Conservation (phyloP, 2,113 vertebrate genomes). For the Monopterus albus region DNA sequence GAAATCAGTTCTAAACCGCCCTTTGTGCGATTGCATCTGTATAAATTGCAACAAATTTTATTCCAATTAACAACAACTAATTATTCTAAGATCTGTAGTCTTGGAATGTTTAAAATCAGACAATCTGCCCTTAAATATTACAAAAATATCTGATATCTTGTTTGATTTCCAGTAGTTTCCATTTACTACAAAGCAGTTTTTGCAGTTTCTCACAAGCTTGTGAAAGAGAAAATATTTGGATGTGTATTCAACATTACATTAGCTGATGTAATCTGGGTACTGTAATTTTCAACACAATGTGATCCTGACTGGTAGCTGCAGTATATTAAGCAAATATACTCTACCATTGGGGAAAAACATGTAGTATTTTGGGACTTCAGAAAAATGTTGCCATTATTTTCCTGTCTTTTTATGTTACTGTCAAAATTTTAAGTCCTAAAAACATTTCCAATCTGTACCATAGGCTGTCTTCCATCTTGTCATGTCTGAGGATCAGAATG, state of each 20-base stretch:
- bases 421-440: not conserved
- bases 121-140: not conserved
- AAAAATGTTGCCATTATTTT: not conserved
- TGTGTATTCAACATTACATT: not conserved
- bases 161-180: constrained; percentile 23
- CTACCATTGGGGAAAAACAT: not conserved
- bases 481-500: no score
- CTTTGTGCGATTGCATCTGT: not conserved
- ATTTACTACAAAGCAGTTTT: constrained; percentile 12
- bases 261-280: not conserved
- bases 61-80: not conserved
- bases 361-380: not conserved
- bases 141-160: not conserved
- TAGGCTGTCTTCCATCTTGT: constrained; percentile 11
- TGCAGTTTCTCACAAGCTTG: not conserved
- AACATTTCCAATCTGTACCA: constrained; percentile 12
- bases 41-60: not conserved
- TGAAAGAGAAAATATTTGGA: not conserved
- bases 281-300: not conserved
- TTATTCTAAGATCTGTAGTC: not conserved
- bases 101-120: not conserved
- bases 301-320: not conserved
- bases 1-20: not conserved
- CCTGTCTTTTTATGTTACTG: not conserved
- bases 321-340: constrained; percentile 10